Evolutionary conservation across 2,888 invertebrate genomes (phyloP), one percentile per base, ranked within the genome.

Genomic region (Thysanoteuthis rhombus): DNA sequence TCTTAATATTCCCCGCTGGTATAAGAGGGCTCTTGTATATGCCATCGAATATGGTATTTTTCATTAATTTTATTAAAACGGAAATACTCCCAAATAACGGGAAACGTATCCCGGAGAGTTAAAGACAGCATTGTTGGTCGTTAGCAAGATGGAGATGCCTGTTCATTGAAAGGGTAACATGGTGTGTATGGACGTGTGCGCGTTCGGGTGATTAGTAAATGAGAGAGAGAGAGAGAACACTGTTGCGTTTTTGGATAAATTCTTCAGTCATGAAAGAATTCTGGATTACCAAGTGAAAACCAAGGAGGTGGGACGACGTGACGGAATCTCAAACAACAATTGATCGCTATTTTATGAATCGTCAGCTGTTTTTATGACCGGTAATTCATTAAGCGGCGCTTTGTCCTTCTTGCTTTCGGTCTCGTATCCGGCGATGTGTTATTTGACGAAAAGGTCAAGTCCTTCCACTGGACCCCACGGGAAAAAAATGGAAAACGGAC

Each of bases 191-290:
- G 3, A 25, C 28, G 58, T 58, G 52, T 28, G 52, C 42, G 42
- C 42, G 42, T 42, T 8, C 0, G 6, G 25, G 0, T 0, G 5
- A 6, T 28, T 0, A 1, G 4, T 42, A 16, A 16, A 16, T 8
- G 25, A 52, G 52, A 6, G 5, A 5, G 52, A 52, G 22, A 22
- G 25, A 0, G 25, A 52, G 52, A 52, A 52, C 22, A 22, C 22
- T 16, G 5, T 22, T 52, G 22, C 2, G 22, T 22, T 25, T 52
- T 3, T 22, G 52, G 25, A 52, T 52, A 25, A 52, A 3, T 52
- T 52, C 75, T 75, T n/a, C 22, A 36, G 75, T 12, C 25, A 5
- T 52, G 52, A 6, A 52, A 52, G 52, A 52, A 52, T 52, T 10
- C 19, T 25, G 52, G 16, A 5, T 75, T 75, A 75, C 75, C 75